Base-by-base conservation (phyloP, 2,113 vertebrate genomes). In the Hyperopisus bebe region DNA sequence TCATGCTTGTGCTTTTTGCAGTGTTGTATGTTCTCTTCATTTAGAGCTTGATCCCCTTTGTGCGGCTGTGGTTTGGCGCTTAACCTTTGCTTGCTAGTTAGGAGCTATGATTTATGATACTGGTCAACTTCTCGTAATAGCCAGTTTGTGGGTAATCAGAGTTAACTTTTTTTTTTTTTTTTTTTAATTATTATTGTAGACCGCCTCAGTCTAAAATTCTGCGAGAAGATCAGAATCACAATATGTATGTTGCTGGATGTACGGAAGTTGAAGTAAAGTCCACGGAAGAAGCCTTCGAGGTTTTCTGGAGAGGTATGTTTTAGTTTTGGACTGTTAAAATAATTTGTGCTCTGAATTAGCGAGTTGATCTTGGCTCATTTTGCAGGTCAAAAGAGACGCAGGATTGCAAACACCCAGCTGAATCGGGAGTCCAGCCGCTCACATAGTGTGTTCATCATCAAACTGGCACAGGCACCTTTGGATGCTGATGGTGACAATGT, bases 251-350 rank as follows among this genome's bases (percentile, higher is more conserved):
- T 44, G 95, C 96, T 0, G 98, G 98, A 8, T 98, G 98, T 94
- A 99, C 97, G 0, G 98, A 99, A 70, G 95, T 99, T 0, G 98
- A 99, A 92, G 98, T 99, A 21, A 99, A 99, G 92, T 98, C 98
- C 2, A 99, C 97, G 0, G 98, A 98, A 74, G 97, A 97, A 91
- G 96, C 97, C 44, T 97, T 97, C n/a, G 94, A 95, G 91, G 95
- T 97, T 48, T 96, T 97, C 58, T 97, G 96, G 96, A 96, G 92
- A 96, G 96, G 96, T 96, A 89, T 93, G 93, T 88, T 66, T 21
- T 55, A 55, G 51, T 66, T 91, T 39, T 44, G 27, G 44, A 42
- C 42, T 6, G 24, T 88, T 21, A 74, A 47, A 19, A 11, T 21
- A 17, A 5, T 15, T 35, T 19, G 15, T 42, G n/a, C 74, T 42